Evolutionary conservation across 2,888 invertebrate genomes (phyloP).

Genomic region (Lymantria dispar): DNA sequence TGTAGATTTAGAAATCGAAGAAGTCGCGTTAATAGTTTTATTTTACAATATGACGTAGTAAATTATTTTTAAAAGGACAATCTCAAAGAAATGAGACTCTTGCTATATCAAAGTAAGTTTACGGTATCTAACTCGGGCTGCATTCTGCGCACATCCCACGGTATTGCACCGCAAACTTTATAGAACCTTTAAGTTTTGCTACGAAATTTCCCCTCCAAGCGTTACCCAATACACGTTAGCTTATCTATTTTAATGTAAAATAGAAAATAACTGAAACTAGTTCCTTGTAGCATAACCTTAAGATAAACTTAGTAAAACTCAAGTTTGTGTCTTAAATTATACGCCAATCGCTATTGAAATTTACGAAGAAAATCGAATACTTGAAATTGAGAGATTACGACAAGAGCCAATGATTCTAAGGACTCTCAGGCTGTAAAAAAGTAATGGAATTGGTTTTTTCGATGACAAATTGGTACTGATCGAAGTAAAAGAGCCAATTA

Average conservation of each 20-base stretch:
- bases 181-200: slow-evolving; percentile 31
- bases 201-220: slow-evolving; percentile 31
- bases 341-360: slow-evolving; percentile 29
- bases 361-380: slow-evolving; percentile 38
- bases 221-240: slow-evolving; percentile 34
- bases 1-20: too few species aligned
- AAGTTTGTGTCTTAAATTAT: slow-evolving; percentile 40
- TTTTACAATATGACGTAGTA: slow-evolving; percentile 12
- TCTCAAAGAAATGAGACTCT: slow-evolving; percentile 7
- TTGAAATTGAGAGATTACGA: slow-evolving; percentile 22
- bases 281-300: slow-evolving; percentile 8
- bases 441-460: slow-evolving; percentile 12
- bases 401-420: slow-evolving; percentile 14
- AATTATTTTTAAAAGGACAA: not conserved
- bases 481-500: slow-evolving; percentile 1
- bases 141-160: slow-evolving; percentile 15
- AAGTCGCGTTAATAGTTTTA: slow-evolving; percentile 9
- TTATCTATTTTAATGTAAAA: slow-evolving; percentile 47
- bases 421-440: slow-evolving; percentile 10
- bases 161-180: slow-evolving; percentile 21
- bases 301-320: slow-evolving; percentile 41
- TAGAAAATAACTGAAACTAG: slow-evolving; percentile 28
- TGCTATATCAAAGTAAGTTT: slow-evolving; percentile 21
- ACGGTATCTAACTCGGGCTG: slow-evolving; percentile 22
- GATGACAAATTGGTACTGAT: slow-evolving; percentile 20